Percentiles rank a stretch among this genome's conserved stretches.
These are phyloP conservation scores for Triplophysa bombifrons DNA, from an alignment of 2,797 vertebrate species.

Conservation along the genomic window DNA sequence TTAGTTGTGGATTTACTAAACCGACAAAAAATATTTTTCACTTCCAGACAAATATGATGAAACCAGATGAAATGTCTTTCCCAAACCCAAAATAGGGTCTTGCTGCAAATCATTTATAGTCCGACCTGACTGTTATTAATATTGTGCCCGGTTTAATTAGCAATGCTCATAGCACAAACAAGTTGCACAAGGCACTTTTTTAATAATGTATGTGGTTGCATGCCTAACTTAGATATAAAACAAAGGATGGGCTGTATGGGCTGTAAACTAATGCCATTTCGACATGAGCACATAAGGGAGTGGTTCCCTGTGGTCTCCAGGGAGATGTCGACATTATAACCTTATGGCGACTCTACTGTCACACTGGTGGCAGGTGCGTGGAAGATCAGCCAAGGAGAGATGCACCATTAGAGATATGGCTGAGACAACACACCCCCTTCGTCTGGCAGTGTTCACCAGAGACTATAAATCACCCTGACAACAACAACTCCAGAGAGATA, in stretches of 20 bases:
- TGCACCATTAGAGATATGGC: slow-evolving; percentile 66
- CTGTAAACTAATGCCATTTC: slow-evolving; percentile 12
- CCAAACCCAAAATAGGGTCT: neutral
- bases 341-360: slow-evolving; percentile 32
- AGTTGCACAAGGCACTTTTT: neutral
- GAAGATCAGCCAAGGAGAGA: slow-evolving; percentile 65
- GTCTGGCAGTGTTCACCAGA: slow-evolving; percentile 69
- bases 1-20: slow-evolving; percentile 5
- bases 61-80: slow-evolving; percentile 2
- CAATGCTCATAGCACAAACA: neutral
- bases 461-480: slow-evolving; percentile 71
- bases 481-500: slow-evolving; percentile 28
- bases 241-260: neutral
- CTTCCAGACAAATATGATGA: neutral
- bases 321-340: slow-evolving; percentile 19
- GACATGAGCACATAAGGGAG: neutral
- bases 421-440: slow-evolving; percentile 59
- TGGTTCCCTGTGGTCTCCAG: slow-evolving; percentile 12
- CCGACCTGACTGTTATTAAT: neutral
- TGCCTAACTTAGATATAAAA: neutral
- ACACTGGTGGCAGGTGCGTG: slow-evolving; percentile 54
- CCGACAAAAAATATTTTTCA: neutral
- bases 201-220: neutral
- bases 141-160: neutral
- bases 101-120: neutral